Evolutionary conservation across 2,797 vertebrate species (phyloP), one percentile per base, ranked within the genome.

Genomic region (Dipus sagitta): DNA sequence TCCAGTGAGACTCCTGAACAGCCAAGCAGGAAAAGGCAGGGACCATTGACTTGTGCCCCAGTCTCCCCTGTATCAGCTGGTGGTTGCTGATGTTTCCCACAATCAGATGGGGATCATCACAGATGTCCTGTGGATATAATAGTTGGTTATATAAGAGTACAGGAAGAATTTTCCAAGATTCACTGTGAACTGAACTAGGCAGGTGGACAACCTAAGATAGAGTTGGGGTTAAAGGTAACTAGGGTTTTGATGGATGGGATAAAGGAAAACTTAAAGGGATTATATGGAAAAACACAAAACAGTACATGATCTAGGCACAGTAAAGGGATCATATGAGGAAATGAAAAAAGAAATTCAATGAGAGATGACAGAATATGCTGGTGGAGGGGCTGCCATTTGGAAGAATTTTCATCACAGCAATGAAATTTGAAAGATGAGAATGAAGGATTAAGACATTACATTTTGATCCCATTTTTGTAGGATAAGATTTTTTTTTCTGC

Each of bases 41-140:
- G 71, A 99, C 98, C 95, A 99, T 99, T 98, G 99, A 99, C 97
- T 99, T 99, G 98, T 99, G 99, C 3, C 99, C 99, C 95, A 99
- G 97, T 64, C 64, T 96, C 23, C 99, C 99, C 96, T 99, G 99
- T 96, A 99, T 99, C 96, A 99, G 98, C 96, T 99, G 99, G 0
- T 99, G 99, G 92, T 99, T 98, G 95, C 99, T 99, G 95, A 99
- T 99, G 79, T 99, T 99, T 52, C 99, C 98, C 87, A 99, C 99
- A 97, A 99, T 98, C 93, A 99, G 97, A 82, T n/a, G 98, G 0
- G 99, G 99, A 0, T 98, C 98, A 54, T 98, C 95, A 80, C 98
- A 98, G 87, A 99, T 98, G 54, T 99, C 99, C 99, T 99, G 30
- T 67, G 92, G 91, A 95, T 78, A 97, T 82, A 97, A 28, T 38